These are phyloP conservation scores for Lamellibrachia columna DNA, from an alignment of 2,888 invertebrate species.

Conservation along the genomic window DNA sequence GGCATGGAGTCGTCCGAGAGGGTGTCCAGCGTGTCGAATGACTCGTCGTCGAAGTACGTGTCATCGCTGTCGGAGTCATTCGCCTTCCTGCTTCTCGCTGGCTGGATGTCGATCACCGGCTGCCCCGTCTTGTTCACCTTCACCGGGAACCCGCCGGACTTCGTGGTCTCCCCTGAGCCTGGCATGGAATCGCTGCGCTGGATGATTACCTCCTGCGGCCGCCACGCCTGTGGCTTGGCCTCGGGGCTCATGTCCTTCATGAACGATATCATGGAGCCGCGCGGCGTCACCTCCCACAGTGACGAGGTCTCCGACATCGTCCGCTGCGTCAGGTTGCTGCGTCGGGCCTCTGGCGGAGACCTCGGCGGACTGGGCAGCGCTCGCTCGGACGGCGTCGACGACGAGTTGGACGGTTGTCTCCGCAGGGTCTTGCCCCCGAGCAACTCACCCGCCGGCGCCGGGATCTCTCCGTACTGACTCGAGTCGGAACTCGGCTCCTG, in stretches of 20 bases:
- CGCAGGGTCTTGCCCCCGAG: neutral
- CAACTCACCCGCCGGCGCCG: neutral
- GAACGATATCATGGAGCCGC: neutral
- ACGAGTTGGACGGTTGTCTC: neutral
- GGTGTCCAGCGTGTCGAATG: constrained; percentile 37
- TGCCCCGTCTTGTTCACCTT: neutral
- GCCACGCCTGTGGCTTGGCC: neutral
- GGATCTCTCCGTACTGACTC: constrained; percentile 22
- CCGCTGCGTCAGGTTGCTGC: neutral
- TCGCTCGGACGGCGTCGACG: neutral
- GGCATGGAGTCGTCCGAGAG: constrained; percentile 22
- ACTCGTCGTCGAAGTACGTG: constrained; percentile 44
- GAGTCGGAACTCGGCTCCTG: constrained; percentile 23
- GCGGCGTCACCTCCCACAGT: constrained; percentile 22
- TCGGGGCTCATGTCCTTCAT: neutral
- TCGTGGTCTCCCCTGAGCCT: neutral
- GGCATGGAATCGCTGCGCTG: neutral
- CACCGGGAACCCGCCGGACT: neutral
- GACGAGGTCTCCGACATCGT: constrained; percentile 7
- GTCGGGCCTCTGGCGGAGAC: neutral
- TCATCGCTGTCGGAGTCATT: constrained; percentile 39
- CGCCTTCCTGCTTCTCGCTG: neutral
- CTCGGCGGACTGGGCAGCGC: constrained; percentile 21
- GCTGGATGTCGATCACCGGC: neutral
- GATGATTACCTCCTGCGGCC: neutral